A percentile compares a stretch with the other conserved stretches of the same genome.
These are phyloP conservation scores for Forbesichthys papilliferus DNA, from an alignment of 2,113 vertebrate species.

Conservation along the genomic window DNA sequence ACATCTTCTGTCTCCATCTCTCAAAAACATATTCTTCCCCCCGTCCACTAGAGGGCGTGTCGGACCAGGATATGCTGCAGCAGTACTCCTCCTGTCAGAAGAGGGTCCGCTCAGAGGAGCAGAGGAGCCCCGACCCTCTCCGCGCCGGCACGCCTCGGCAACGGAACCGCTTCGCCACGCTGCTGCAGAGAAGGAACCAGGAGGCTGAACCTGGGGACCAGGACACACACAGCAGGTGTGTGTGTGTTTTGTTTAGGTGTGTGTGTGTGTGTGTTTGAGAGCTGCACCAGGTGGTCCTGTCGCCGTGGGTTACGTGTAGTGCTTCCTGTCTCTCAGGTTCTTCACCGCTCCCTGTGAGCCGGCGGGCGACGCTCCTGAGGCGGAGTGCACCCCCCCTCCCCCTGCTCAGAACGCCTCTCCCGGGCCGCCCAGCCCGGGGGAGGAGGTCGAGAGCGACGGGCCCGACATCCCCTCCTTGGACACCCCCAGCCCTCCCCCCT, in stretches of 20 bases:
- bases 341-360: conserved; percentile 67
- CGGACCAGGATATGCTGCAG: conserved; percentile 85
- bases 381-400: conserved; percentile 29
- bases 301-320: background rate
- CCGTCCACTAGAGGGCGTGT: conserved; percentile 69
- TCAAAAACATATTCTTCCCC: background rate
- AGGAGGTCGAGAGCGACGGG: conserved; percentile 10
- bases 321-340: conserved; percentile 73
- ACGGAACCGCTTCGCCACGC: conserved; percentile 85
- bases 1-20: too few species aligned
- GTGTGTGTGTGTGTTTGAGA: background rate
- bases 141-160: conserved; percentile 21
- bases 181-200: conserved; percentile 84
- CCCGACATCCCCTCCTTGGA: conserved; percentile 27
- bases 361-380: background rate
- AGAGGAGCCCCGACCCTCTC: conserved; percentile 1
- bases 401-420: background rate
- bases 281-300: background rate
- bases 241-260: background rate
- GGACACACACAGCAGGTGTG: conserved; percentile 87
- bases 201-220: conserved; percentile 70
- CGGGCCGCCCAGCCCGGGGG: background rate
- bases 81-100: conserved; percentile 85
- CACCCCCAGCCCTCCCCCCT: conserved; percentile 38
- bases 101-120: conserved; percentile 68